These are phyloP conservation scores for Drosophila baimaii DNA, from an alignment of 1,140 invertebrate genomes.

Conservation along the genomic window DNA sequence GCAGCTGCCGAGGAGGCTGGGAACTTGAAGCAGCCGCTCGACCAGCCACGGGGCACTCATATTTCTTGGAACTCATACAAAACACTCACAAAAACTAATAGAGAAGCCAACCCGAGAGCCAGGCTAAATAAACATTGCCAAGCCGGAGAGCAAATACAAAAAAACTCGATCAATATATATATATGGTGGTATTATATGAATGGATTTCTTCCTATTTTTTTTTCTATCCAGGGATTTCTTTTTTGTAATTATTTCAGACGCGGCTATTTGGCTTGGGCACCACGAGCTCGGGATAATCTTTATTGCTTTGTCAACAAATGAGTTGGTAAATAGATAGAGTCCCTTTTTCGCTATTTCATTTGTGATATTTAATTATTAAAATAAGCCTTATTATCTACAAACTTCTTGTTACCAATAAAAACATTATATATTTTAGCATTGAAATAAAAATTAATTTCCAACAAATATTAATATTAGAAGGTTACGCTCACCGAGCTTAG, in stretches of 20 bases:
- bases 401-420: too few relatives aligned
- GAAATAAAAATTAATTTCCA: too few relatives aligned
- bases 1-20: slow-evolving; percentile 10
- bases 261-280: not conserved
- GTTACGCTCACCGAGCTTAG: too few relatives aligned
- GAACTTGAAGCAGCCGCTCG: slow-evolving; percentile 29
- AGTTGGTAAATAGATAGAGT: not conserved
- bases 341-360: too few relatives aligned
- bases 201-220: not conserved
- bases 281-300: slow-evolving; percentile 5
- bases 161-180: slow-evolving; percentile 35
- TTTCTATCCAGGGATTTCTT: not conserved
- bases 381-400: too few relatives aligned
- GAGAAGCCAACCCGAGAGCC: slow-evolving; percentile 55
- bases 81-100: slow-evolving; percentile 76
- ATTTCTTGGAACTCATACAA: slow-evolving; percentile 73
- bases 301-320: slow-evolving; percentile 18
- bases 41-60: slow-evolving; percentile 69
- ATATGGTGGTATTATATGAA: slow-evolving; percentile 5
- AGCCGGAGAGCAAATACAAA: slow-evolving; percentile 34
- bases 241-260: slow-evolving; percentile 26
- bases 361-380: not conserved
- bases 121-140: slow-evolving; percentile 52
- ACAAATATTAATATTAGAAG: too few relatives aligned
- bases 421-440: too few relatives aligned